phyloP scores from a whole-genome alignment of 2,888 invertebrate genomes.

The Amphimallon solstitiale region DNA sequence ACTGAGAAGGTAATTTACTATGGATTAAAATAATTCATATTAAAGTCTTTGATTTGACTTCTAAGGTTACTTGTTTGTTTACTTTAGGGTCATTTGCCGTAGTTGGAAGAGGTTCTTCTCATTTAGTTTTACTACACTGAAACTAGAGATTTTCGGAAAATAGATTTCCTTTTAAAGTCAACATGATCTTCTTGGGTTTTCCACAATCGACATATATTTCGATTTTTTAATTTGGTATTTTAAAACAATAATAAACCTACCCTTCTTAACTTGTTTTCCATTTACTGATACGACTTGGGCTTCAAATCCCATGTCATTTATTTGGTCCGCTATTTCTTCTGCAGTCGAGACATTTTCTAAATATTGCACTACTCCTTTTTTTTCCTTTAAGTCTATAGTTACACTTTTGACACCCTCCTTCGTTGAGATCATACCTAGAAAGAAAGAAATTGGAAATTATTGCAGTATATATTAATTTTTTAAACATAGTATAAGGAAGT shows the following conservation, averaged over 20 bases:
- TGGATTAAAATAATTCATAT: too few species aligned
- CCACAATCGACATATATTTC: too few species aligned
- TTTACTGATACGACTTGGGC: constrained; percentile 66
- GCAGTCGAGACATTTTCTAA: constrained; percentile 65
- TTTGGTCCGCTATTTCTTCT: constrained; percentile 71
- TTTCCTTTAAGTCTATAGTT: constrained; percentile 71
- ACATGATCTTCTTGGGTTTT: too few species aligned
- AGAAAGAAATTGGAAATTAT: background rate
- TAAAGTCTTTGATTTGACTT: too few species aligned
- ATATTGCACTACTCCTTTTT: constrained; percentile 73
- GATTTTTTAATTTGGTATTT: too few species aligned
- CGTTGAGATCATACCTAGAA: constrained; percentile 69
- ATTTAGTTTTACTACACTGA: too few species aligned
- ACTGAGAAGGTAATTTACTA: too few species aligned
- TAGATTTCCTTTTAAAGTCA: too few species aligned
- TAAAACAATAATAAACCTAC: constrained; percentile 21
- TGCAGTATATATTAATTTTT: background rate
- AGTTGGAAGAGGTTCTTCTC: too few species aligned
- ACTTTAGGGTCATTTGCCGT: too few species aligned
- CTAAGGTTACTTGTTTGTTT: too few species aligned
- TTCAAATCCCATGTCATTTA: constrained; percentile 85
- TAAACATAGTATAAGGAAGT: background rate
- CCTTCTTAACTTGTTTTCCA: constrained; percentile 52
- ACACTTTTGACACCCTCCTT: constrained; percentile 72
- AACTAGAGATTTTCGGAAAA: too few species aligned